Evolutionary conservation across 2,797 vertebrate genomes (phyloP).

Genomic region (Lerista edwardsae): DNA sequence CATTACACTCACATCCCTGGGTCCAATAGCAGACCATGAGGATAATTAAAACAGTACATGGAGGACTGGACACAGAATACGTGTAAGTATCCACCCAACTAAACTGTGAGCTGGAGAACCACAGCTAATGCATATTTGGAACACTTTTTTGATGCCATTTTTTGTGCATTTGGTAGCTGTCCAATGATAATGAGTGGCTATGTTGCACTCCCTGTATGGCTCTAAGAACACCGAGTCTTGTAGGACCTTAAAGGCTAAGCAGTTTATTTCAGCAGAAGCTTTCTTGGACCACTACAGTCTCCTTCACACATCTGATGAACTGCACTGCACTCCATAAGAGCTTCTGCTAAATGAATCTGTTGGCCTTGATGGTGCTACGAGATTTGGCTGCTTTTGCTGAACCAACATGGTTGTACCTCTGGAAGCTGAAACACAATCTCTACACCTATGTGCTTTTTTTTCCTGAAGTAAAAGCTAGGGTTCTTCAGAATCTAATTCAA

Average conservation of each 20-base stretch:
- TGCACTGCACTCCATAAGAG: no score
- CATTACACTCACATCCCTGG: conserved; percentile 53
- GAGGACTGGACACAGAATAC: not conserved
- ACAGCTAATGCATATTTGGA: not conserved
- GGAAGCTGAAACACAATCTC: not conserved
- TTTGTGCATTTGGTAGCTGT: not conserved
- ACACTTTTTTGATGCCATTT: not conserved
- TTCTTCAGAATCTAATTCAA: not conserved
- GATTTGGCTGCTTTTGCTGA: no score
- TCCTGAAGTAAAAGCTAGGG: not conserved
- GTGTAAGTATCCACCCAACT: not conserved
- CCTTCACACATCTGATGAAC: no score
- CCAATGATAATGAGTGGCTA: not conserved
- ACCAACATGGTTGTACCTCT: no score
- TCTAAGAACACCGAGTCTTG: not conserved
- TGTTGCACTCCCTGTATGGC: not conserved
- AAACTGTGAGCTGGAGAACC: not conserved
- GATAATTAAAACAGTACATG: conserved; percentile 22
- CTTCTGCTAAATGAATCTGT: no score
- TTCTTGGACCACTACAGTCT: no score
- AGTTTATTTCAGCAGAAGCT: no score
- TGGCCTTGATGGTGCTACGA: no score
- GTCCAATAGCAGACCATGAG: conserved; percentile 46
- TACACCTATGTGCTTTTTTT: not conserved
- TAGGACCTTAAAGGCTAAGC: no score